Base-by-base conservation (phyloP, 1,140 invertebrate genomes). In the Palaemon carinicauda region DNA sequence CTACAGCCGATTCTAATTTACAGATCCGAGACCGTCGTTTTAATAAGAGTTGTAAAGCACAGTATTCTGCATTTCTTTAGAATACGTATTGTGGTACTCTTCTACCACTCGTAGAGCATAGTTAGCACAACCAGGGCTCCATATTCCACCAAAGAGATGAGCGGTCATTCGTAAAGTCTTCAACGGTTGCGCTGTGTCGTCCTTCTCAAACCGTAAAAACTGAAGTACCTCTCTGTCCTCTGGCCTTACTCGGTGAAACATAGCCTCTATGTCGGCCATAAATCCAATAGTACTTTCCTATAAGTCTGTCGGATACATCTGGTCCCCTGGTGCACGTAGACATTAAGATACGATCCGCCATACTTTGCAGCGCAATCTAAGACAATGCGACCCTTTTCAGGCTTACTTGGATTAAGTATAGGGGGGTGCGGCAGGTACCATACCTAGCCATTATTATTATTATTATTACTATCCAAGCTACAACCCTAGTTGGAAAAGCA, bases 391-490 rank as follows among this genome's bases (percentile, higher is more conserved):
- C 54, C 14, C 27, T 80, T 80, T 2, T 80, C 78, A 29, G 78
- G 53, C 50, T 80, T 80, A 15, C 56, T 80, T 2, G 52, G 54
- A 14, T 80, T 80, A 1, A 60, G 17, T 4, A 80, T 24, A 9
- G 78, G 78, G 29, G 60, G 78, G 41, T 80, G 78, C n/a, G 78
- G 54, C 54, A 80, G 29, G 21, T 80, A 60, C 78, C 78, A 80
- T 5, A 27, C 1, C 17, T 60, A 14, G 56, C 41, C 41, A 41
- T 41, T 41, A n/a, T n/a, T n/a, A n/a, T n/a, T n/a, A n/a, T n/a
- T n/a, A n/a, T n/a, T n/a, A n/a, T n/a, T n/a, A n/a, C n/a, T n/a
- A n/a, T n/a, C n/a, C n/a, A n/a, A n/a, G n/a, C n/a, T n/a, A n/a
- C n/a, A n/a, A n/a, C n/a, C n/a, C n/a, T n/a, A n/a, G n/a, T n/a